phyloP scores from a whole-genome alignment of 2,888 invertebrate genomes.

The Polia nebulosa region DNA sequence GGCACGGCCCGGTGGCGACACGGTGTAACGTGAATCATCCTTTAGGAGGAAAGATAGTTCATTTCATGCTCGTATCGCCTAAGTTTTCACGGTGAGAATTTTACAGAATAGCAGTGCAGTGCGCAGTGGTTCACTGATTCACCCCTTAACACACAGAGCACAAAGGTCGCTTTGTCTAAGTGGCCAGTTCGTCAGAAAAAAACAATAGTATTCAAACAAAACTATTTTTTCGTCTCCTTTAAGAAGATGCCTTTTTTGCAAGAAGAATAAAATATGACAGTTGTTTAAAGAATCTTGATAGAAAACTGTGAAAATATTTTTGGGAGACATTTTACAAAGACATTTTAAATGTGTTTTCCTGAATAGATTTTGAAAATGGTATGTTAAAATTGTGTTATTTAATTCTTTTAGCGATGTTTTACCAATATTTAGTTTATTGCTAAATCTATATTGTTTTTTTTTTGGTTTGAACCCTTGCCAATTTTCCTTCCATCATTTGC shows the following conservation, averaged over 20 bases:
- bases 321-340: conserved; percentile 29
- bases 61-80: too few species aligned
- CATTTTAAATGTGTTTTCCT: conserved; percentile 13
- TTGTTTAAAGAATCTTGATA: conserved; percentile 25
- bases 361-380: conserved; percentile 19
- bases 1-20: too few species aligned
- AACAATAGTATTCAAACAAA: conserved; percentile 1
- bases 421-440: background rate
- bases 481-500: too few species aligned
- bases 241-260: conserved; percentile 13
- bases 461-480: background rate
- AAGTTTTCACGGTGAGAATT: too few species aligned
- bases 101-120: too few species aligned
- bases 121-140: too few species aligned
- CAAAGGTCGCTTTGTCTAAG: background rate
- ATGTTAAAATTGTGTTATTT: conserved; percentile 20
- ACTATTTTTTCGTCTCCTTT: conserved; percentile 6
- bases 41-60: too few species aligned
- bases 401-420: background rate
- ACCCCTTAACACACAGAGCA: too few species aligned
- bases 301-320: conserved; percentile 25
- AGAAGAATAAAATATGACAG: conserved; percentile 28
- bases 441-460: background rate
- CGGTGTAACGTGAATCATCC: too few species aligned
- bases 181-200: conserved; percentile 9